Percentiles rank a stretch among this genome's conserved stretches.
phyloP scores from a whole-genome alignment of 23 tunicate genomes.

The Corella eumyota region DNA sequence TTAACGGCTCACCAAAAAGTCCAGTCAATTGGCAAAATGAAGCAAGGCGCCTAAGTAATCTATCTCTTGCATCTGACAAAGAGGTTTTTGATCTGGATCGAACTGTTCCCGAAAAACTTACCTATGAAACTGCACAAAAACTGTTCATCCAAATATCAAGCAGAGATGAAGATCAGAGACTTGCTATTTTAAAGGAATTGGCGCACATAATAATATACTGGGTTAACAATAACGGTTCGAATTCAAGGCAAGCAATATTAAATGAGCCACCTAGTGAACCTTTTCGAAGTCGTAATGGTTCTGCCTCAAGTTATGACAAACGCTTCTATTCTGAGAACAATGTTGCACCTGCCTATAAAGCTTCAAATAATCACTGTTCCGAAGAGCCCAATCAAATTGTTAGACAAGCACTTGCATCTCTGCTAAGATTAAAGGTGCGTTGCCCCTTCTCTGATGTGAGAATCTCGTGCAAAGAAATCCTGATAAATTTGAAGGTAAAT shows the following conservation, averaged over 20 bases:
- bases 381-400: slow-evolving; percentile 12
- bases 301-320: not conserved
- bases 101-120: slow-evolving; percentile 11
- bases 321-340: too few species aligned
- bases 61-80: not conserved
- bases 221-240: slow-evolving; percentile 7
- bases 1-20: not conserved
- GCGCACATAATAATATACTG: slow-evolving; percentile 1
- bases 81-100: slow-evolving; percentile 6
- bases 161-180: slow-evolving; percentile 24
- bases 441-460: slow-evolving; percentile 60
- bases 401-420: slow-evolving; percentile 32
- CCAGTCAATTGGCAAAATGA: slow-evolving; percentile 3
- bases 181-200: slow-evolving; percentile 8
- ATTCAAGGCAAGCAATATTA: not conserved
- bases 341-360: not conserved
- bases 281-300: not conserved
- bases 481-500: slow-evolving; percentile 18
- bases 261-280: not conserved
- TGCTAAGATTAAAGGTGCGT: slow-evolving; percentile 42
- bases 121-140: slow-evolving; percentile 40
- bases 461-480: slow-evolving; percentile 28
- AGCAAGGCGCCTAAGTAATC: not conserved
- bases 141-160: slow-evolving; percentile 36
- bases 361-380: not conserved